Conservation (phyloP, 2,797 vertebrate species). For the Streptopelia turtur region DNA sequence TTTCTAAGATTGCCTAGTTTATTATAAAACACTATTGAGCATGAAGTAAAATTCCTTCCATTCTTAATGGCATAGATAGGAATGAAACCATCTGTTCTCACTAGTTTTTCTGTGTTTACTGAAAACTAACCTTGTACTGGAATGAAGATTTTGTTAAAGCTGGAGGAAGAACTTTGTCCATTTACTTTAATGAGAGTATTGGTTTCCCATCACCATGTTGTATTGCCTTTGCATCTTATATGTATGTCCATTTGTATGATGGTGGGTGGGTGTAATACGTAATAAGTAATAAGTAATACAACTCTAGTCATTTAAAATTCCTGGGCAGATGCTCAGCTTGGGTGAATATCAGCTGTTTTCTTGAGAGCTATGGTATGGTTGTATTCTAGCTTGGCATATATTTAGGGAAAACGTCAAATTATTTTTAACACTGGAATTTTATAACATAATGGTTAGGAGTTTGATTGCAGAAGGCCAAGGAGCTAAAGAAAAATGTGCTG, state of each 20-base stretch:
- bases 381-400: not conserved
- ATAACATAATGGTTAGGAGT: rapidly evolving
- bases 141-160: not conserved
- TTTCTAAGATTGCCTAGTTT: not conserved
- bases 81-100: not conserved
- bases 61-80: not conserved
- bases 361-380: not conserved
- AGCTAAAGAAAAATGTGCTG: not conserved
- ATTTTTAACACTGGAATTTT: not conserved
- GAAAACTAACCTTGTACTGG: not conserved
- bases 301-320: not conserved
- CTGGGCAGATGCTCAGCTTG: not conserved
- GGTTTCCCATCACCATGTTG: not conserved
- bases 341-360: not conserved
- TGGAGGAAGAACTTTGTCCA: not conserved
- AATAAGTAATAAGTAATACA: not conserved
- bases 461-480: not conserved
- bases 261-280: rapidly evolving
- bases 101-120: not conserved
- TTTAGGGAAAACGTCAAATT: not conserved
- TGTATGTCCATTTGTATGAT: rapidly evolving
- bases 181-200: not conserved
- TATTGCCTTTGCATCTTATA: not conserved
- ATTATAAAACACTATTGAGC: not conserved
- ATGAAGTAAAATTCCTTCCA: not conserved